Evolutionary conservation across 2,888 invertebrate genomes (phyloP), one percentile per base, ranked within the genome.

Genomic region (Sacculina carcini): DNA sequence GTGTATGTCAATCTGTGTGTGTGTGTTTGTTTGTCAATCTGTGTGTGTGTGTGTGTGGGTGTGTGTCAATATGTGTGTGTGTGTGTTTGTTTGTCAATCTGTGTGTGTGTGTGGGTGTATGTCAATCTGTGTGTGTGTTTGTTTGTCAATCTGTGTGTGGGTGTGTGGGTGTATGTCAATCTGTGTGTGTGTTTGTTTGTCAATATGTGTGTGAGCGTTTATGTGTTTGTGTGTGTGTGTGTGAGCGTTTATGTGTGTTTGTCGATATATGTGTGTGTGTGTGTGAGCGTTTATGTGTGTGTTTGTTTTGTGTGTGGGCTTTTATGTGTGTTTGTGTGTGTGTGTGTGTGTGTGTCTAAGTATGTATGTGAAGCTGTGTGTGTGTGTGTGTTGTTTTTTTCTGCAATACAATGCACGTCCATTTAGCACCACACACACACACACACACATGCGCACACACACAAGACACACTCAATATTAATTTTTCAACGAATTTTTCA

Each of bases 271-370:
- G 16, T 40, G 16, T 40, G 16, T n/a, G 16, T n/a, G 16, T n/a
- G 7, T 16, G 16, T 40, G 21, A 26, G 7, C 49, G 3, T 29
- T 21, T 28, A 32, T 36, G n/a, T 52, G 9, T 52, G 52, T 28
- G 16, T 26, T 36, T 34, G 28, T 44, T 23, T 7, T 47, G 21
- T 50, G 16, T 50, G 16, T 40, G 21, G 16, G 21, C 28, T 16
- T 50, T 19, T 50, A 44, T 51, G 29, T 51, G 14, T 52, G 21
- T 16, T 28, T 52, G 14, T 52, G 12, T 52, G 14, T 52, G 38
- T 31, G 14, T 53, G n/a, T 52, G 21, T 40, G 21, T 40, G 21
- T 40, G 21, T 40, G 21, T 40, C 16, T 40, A 40, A 19, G 21
- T 40, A 40, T 40, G 12, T 40, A 40, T 40, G 21, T 40, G 21